Conservation (phyloP, 2,113 vertebrate species). For the Eulemur rufifrons region DNA sequence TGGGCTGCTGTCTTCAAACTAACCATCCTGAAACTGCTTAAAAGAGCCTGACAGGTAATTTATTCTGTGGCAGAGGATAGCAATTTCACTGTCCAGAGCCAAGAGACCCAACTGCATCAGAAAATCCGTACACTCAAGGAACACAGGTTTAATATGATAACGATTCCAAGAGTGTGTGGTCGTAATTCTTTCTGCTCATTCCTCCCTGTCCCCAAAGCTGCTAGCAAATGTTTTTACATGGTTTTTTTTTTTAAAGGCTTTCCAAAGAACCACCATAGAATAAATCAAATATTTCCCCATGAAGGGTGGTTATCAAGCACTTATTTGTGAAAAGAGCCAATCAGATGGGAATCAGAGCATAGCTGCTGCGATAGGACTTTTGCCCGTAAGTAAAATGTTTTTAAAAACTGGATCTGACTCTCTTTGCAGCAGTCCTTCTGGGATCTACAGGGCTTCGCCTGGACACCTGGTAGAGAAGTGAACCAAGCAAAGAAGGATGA, state of each 20-base stretch:
- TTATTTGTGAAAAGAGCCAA: conserved; percentile 66
- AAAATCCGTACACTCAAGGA: conserved; percentile 61
- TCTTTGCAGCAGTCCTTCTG: background rate
- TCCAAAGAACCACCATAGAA: conserved; percentile 44
- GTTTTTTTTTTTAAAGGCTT: conserved; percentile 21
- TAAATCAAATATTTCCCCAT: conserved; percentile 71
- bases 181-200: conserved; percentile 52
- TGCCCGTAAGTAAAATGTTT: background rate
- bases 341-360: conserved; percentile 8
- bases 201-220: background rate
- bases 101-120: conserved; percentile 59
- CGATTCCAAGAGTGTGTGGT: conserved; percentile 39
- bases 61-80: conserved; percentile 51
- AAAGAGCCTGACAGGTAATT: conserved; percentile 79
- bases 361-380: conserved; percentile 15
- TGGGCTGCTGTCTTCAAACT: conserved; percentile 69
- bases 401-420: background rate
- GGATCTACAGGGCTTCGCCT: background rate
- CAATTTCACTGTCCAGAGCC: conserved; percentile 78
- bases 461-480: background rate
- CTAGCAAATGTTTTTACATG: background rate
- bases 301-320: conserved; percentile 66
- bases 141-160: conserved; percentile 61
- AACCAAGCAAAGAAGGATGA: background rate
- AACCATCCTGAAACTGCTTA: conserved; percentile 77